Conservation (phyloP, 2,113 vertebrate genomes). For the Edolisoma coerulescens region DNA sequence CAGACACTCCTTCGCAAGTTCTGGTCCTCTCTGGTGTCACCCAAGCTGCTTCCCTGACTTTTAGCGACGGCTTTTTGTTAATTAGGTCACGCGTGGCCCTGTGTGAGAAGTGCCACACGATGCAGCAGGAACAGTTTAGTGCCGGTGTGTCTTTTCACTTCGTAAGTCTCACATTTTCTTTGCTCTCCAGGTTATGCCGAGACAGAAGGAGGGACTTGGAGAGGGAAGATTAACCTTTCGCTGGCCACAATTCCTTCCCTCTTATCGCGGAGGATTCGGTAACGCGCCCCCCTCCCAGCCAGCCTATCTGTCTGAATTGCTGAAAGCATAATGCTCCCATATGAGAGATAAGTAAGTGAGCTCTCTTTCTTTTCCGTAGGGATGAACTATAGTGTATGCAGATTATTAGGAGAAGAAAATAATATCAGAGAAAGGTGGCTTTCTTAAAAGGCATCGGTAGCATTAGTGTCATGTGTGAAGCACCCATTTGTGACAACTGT, state of each 20-base stretch:
- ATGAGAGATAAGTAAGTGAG: conserved; percentile 64
- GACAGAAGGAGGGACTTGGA: not conserved
- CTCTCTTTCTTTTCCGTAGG: conserved; percentile 59
- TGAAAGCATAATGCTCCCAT: conserved; percentile 57
- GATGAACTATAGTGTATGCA: conserved; percentile 70
- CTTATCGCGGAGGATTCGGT: conserved; percentile 11
- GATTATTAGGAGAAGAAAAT: conserved; percentile 72
- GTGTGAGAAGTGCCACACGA: not conserved
- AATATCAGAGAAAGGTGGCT: conserved; percentile 76
- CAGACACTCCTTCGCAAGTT: conserved; percentile 44
- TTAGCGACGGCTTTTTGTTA: not conserved
- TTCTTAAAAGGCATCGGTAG: conserved; percentile 81
- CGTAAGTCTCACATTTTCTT: not conserved
- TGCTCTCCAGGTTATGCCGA: conserved; percentile 8
- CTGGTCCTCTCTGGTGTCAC: not conserved
- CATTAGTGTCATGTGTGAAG: conserved; percentile 90
- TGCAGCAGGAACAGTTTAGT: not conserved
- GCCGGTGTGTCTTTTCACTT: not conserved
- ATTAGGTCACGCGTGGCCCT: not conserved
- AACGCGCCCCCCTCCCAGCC: not conserved
- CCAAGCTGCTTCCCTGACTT: conserved; percentile 25
- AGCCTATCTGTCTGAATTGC: conserved; percentile 58
- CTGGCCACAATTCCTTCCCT: conserved; percentile 16
- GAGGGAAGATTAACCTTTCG: conserved; percentile 46
- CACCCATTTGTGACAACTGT: conserved; percentile 90